Evolutionary conservation across 2,113 vertebrate species (phyloP), one percentile per base, ranked within the genome.

Genomic region (Actenoides hombroni): DNA sequence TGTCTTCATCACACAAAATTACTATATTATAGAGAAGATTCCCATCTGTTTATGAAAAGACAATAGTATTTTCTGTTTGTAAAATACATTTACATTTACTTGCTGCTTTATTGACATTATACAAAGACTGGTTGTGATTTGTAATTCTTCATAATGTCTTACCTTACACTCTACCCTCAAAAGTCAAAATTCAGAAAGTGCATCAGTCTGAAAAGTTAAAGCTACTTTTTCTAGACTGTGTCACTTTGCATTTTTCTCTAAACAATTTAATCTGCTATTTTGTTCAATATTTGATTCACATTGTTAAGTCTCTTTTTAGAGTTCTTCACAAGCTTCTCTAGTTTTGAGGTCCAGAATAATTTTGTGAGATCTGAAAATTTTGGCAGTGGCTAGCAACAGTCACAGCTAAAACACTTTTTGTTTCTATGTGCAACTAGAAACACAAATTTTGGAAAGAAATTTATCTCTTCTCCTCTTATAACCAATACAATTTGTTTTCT

Each of bases 401-500:
- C 40, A 46, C 48, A 92, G 54, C n/a, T 23, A 57, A 88, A 83
- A 25, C 6, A 51, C 51, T 86, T 75, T 75, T 71, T 85, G 16
- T 26, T 79, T 76, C 26, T 57, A 9, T 28, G 24, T 67, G 18
- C 23, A 86, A 39, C 10, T 17, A 54, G 51, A 78, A 84, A 81
- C 23, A 79, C 8, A 71, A 28, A 63, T 20, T 88, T 86, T 26
- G 70, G 68, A 86, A 88, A 54, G 1, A 81, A 81, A 65, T 35
- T 4, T 11, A 28, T 48, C 5, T 69, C 40, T 54, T 61, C 35
- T 90, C 8, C 37, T 61, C 35, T 90, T 6, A 40, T 35, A 88
- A 91, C 17, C 16, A 23, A 67, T 61, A 51, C 7, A 35, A 80
- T 21, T 94, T 63, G 25, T 88, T 96, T 97, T 97, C 68, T 83